Base-by-base conservation (phyloP, 2,113 vertebrate species). In the Chrysemys picta region DNA sequence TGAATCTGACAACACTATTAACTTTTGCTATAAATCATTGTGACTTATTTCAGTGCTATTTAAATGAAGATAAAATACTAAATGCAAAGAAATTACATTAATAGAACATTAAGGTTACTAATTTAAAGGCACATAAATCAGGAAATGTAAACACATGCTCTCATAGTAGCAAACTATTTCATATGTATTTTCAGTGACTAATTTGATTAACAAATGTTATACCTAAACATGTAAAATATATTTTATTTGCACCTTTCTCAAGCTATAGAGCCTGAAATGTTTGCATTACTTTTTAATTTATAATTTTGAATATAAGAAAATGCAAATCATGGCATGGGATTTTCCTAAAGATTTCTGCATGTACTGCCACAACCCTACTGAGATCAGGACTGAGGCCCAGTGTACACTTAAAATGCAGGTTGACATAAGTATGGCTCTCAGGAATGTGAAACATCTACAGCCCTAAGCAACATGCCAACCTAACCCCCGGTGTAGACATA, bases 1-100 rank as follows among this genome's bases (percentile, higher is more conserved):
- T 45, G 50, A 7, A 27, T 87, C 54, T 89, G 47, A 87, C 76
- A 93, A 91, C 83, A 84, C 22, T 86, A 42, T 93, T 89, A 85
- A 31, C 22, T 87, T 90, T 82, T 62, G 80, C 3, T 47, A 85
- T 65, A 89, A 95, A 91, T 69, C 76, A 84, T 38, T 92, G 25
- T 31, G 21, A 82, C 53, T 90, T 87, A 69, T 56, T 91, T 85
- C 54, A 83, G 11, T 79, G 50, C 25, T 86, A 90, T 95, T 89
- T 87, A 87, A 92, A 92, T 75, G 3, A 80, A 38, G 49, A 78
- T 75, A 79, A 87, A 91, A 95, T 54, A 88, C 50, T 80, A 72
- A 96, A 83, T 86, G 4, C 0, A 59, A 87, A 88, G 92, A 42
- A 82, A 72, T 24, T 57, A 2, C 14, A 83, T 87, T 89, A 90